Percentiles rank a stretch among this genome's conserved stretches.
phyloP scores from a whole-genome alignment of 2,797 vertebrate genomes.

The Gallirallus australis region DNA sequence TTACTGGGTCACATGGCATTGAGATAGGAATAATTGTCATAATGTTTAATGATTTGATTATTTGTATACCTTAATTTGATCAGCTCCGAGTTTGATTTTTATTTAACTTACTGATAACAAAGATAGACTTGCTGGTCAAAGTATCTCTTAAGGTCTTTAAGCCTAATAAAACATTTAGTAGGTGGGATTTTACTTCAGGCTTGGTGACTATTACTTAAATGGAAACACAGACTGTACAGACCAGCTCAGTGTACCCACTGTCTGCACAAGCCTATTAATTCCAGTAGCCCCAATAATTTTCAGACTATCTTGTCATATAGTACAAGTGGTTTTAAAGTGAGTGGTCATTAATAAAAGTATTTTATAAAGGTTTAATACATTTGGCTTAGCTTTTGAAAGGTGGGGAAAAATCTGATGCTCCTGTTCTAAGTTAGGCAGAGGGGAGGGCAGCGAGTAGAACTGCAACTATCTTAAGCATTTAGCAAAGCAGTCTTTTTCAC shows the following conservation, averaged over 20 bases:
- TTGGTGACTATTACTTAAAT: background rate
- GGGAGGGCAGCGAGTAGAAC: background rate
- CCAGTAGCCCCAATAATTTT: background rate
- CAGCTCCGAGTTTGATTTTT: background rate
- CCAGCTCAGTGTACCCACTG: background rate
- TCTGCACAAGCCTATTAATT: fast-evolving
- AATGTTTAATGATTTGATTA: background rate
- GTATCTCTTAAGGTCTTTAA: background rate
- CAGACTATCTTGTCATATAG: background rate
- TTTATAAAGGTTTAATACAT: background rate
- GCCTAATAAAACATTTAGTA: background rate
- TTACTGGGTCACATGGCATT: background rate
- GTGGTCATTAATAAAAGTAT: background rate
- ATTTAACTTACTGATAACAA: background rate
- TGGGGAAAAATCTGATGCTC: background rate
- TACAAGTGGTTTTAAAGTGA: background rate
- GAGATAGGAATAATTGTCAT: background rate
- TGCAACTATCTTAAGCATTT: background rate
- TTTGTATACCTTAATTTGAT: background rate
- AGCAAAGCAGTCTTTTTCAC: background rate
- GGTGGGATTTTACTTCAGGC: background rate
- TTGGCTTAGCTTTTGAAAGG: background rate
- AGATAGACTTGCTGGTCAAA: background rate
- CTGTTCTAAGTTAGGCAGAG: background rate
- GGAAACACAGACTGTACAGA: background rate